phyloP scores from a whole-genome alignment of 2,113 vertebrate species.

The Pao palembangensis region DNA sequence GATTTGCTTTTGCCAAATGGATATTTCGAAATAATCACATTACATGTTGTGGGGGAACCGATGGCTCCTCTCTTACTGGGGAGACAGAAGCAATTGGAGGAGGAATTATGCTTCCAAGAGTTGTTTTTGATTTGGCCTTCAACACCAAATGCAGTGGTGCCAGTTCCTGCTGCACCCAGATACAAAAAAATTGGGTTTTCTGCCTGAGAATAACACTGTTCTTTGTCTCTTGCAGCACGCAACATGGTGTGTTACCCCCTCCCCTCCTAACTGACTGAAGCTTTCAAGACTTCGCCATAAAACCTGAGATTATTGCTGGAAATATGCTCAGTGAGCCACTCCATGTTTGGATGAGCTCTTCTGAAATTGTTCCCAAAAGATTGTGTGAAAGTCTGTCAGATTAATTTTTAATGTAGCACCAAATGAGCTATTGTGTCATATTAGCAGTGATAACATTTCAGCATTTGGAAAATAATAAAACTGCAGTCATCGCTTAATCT shows the following conservation, averaged over 20 bases:
- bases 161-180: background rate
- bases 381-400: constrained; percentile 11
- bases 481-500: constrained; percentile 12
- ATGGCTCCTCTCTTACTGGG: constrained; percentile 11
- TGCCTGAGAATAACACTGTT: constrained; percentile 15
- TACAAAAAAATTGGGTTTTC: background rate
- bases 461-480: constrained; percentile 9
- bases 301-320: constrained; percentile 30
- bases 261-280: constrained; percentile 10
- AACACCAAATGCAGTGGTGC: background rate
- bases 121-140: background rate
- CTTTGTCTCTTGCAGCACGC: constrained; percentile 40
- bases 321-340: constrained; percentile 21
- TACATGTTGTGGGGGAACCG: constrained; percentile 11
- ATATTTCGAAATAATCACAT: constrained; percentile 46
- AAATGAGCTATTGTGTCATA: background rate
- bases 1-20: constrained; percentile 44
- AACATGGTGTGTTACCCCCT: constrained; percentile 13
- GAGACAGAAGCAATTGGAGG: constrained; percentile 17
- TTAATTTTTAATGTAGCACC: constrained; percentile 33
- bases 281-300: constrained; percentile 12
- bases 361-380: constrained; percentile 26
- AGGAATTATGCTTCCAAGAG: constrained; percentile 6
- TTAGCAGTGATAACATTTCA: constrained; percentile 8
- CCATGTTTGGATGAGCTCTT: constrained; percentile 21